Percentiles rank a stretch among this genome's conserved stretches.
Evolutionary conservation across 2,113 vertebrate species (phyloP).

Genomic region (Anas platyrhynchos): DNA sequence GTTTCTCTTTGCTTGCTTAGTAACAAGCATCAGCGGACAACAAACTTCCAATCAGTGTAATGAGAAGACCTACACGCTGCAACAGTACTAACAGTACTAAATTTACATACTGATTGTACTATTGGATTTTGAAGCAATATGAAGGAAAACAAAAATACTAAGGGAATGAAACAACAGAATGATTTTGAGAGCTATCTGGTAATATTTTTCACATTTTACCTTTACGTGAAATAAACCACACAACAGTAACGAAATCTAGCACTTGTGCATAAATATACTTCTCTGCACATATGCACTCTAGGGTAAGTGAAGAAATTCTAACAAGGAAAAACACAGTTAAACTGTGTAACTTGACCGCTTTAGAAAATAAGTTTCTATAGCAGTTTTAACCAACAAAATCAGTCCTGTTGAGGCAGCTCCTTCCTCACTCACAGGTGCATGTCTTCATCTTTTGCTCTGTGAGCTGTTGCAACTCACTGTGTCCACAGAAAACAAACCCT

Average conservation of each 20-base stretch:
- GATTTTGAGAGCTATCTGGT: conserved; percentile 1
- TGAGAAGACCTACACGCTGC: background rate
- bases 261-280: background rate
- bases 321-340: background rate
- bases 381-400: background rate
- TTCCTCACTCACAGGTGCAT: background rate
- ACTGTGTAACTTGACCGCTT: background rate
- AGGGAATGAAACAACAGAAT: background rate
- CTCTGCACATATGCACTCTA: background rate
- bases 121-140: conserved; percentile 45
- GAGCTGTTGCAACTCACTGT: background rate
- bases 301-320: background rate
- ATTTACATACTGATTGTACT: background rate
- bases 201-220: conserved; percentile 27
- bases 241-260: conserved; percentile 25
- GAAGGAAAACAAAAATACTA: background rate
- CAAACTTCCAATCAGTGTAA: background rate
- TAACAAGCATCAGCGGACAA: background rate
- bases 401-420: background rate
- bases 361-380: background rate
- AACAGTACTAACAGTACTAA: background rate
- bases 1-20: background rate
- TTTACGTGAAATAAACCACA: conserved; percentile 63
- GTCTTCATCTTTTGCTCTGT: background rate
- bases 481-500: background rate